Conservation (phyloP, 1,140 invertebrate genomes). For the Maniola jurtina region DNA sequence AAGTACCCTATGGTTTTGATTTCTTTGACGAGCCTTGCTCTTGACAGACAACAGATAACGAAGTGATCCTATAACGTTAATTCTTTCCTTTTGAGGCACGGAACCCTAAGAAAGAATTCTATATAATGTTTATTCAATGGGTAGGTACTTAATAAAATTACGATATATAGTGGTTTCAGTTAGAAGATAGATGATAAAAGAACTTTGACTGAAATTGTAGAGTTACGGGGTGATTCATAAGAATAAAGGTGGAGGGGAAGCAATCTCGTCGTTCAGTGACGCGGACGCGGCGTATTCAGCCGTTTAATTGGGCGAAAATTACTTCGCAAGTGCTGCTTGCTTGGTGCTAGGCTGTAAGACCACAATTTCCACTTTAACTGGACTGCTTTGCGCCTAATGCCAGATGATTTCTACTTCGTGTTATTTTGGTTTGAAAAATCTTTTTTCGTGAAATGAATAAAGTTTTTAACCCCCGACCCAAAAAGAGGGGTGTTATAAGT, state of each 20-base stretch:
- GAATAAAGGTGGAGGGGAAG: constrained; percentile 49
- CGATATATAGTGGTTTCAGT: neutral
- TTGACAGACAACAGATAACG: too few relatives aligned
- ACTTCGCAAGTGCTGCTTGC: constrained; percentile 47
- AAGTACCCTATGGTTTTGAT: too few relatives aligned
- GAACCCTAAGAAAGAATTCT: too few relatives aligned
- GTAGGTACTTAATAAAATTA: too few relatives aligned
- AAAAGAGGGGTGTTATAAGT: too few relatives aligned
- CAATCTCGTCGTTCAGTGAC: constrained; percentile 58
- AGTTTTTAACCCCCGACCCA: too few relatives aligned
- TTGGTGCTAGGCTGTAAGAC: constrained; percentile 31
- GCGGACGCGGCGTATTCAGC: constrained; percentile 54
- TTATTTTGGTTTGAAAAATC: neutral
- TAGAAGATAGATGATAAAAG: constrained; percentile 16
- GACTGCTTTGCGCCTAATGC: constrained; percentile 5
- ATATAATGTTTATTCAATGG: too few relatives aligned
- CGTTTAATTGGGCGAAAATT: constrained; percentile 67
- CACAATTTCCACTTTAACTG: constrained; percentile 34
- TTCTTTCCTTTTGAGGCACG: too few relatives aligned
- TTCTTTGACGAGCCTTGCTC: too few relatives aligned
- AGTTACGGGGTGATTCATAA: constrained; percentile 37
- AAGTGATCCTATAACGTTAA: too few relatives aligned
- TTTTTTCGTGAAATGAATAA: too few relatives aligned
- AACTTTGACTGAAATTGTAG: constrained; percentile 12
- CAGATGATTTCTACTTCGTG: constrained; percentile 3